Percentiles rank a stretch among this genome's conserved stretches.
phyloP scores from a whole-genome alignment of 2,888 invertebrate genomes.

The Lycia hirtaria region DNA sequence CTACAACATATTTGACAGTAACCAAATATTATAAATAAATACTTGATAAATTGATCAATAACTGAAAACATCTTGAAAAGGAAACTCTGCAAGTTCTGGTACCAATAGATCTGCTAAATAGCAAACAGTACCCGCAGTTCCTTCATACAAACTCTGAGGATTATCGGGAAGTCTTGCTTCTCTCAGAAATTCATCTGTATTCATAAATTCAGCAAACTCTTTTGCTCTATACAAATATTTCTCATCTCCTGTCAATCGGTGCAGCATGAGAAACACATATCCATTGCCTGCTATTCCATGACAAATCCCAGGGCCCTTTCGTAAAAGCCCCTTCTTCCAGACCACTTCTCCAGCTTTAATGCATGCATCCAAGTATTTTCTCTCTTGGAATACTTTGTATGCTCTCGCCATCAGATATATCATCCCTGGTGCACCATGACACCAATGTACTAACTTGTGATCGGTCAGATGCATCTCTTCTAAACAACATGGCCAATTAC shows the following conservation, averaged over 20 bases:
- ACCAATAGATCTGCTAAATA: constrained; percentile 91
- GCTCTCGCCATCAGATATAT: constrained; percentile 93
- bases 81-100: constrained; percentile 91
- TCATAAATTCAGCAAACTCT: constrained; percentile 91
- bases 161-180: constrained; percentile 91
- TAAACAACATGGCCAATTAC: constrained; percentile 91
- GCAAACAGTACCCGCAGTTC: constrained; percentile 94
- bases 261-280: constrained; percentile 91
- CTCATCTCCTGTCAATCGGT: constrained; percentile 89
- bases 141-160: constrained; percentile 94
- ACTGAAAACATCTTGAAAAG: constrained; percentile 91
- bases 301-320: constrained; percentile 95
- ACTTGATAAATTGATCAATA: constrained; percentile 44
- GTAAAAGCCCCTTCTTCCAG: constrained; percentile 93
- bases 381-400: constrained; percentile 89
- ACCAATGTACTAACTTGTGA: constrained; percentile 94
- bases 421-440: constrained; percentile 94
- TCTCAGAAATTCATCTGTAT: constrained; percentile 86
- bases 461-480: constrained; percentile 87
- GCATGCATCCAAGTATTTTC: constrained; percentile 89
- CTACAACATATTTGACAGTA: constrained; percentile 47
- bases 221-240: constrained; percentile 91
- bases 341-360: constrained; percentile 89
- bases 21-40: constrained; percentile 27
- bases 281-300: constrained; percentile 95